phyloP scores from a whole-genome alignment of 2,888 invertebrate genomes.

The Diabrotica balteata region DNA sequence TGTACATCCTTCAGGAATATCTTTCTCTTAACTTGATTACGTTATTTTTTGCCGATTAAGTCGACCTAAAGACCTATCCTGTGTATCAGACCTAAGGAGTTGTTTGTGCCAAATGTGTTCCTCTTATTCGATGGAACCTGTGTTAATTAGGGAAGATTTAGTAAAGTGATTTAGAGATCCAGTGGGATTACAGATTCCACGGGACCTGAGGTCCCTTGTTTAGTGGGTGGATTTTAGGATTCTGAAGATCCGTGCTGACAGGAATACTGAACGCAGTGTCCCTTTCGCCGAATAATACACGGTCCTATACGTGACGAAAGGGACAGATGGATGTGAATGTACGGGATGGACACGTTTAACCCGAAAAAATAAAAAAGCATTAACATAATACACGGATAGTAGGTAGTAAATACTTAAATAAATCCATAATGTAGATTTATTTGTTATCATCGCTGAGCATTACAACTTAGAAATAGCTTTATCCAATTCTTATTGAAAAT shows the following conservation, averaged over 20 bases:
- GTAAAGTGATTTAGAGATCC: slow-evolving; percentile 39
- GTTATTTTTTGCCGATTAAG: neutral
- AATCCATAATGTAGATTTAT: no score
- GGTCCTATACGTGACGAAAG: slow-evolving; percentile 18
- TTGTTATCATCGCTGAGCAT: no score
- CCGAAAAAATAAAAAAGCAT: neutral
- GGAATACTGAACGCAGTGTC: slow-evolving; percentile 16
- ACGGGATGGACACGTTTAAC: slow-evolving; percentile 1
- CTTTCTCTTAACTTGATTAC: no score
- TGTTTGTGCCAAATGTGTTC: slow-evolving; percentile 32
- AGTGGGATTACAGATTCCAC: slow-evolving; percentile 32
- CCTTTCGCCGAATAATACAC: slow-evolving; percentile 15
- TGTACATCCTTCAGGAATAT: neutral
- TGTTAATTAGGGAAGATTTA: slow-evolving; percentile 43
- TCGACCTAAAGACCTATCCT: neutral
- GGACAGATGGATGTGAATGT: slow-evolving; percentile 5
- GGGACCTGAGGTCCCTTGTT: slow-evolving; percentile 9
- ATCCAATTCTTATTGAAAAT: no score
- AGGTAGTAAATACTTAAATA: no score
- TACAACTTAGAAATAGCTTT: no score
- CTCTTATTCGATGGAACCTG: slow-evolving; percentile 31
- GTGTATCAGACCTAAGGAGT: slow-evolving; percentile 11
- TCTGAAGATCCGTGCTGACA: slow-evolving; percentile 15
- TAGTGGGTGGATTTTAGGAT: slow-evolving; percentile 13
- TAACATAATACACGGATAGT: no score